Conservation (phyloP, 1,140 invertebrate species). For the Microplitis demolitor region DNA sequence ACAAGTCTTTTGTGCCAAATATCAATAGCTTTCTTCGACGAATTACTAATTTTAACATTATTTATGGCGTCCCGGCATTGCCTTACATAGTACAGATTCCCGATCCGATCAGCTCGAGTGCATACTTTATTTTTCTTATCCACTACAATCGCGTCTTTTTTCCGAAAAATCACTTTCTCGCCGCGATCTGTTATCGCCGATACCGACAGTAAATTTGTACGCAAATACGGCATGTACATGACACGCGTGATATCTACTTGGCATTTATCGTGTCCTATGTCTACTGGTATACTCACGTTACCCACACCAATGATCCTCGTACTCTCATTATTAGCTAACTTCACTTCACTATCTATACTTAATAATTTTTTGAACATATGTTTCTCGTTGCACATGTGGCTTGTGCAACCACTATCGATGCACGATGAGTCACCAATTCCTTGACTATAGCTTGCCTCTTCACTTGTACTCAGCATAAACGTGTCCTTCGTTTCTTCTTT, state of each 20-base stretch:
- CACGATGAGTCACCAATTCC: conserved; percentile 17
- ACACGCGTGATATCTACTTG: conserved; percentile 24
- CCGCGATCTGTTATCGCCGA: conserved; percentile 21
- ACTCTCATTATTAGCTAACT: conserved; percentile 20
- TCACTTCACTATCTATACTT: conserved; percentile 11
- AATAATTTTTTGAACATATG: conserved; percentile 17
- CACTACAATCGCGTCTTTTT: conserved; percentile 19
- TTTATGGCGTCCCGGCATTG: neutral
- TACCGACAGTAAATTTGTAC: conserved; percentile 30
- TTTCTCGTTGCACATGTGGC: conserved; percentile 26
- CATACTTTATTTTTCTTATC: conserved; percentile 4
- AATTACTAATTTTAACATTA: neutral
- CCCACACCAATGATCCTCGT: conserved; percentile 23
- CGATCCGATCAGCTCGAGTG: conserved; percentile 12
- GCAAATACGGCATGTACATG: conserved; percentile 26
- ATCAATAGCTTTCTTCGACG: neutral
- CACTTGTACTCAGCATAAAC: conserved; percentile 10
- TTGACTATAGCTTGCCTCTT: conserved; percentile 10
- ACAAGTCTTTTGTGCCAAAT: conserved; percentile 25
- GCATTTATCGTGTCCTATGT: conserved; percentile 3
- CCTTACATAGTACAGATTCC: conserved; percentile 26
- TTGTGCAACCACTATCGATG: conserved; percentile 26
- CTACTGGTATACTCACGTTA: conserved; percentile 17
- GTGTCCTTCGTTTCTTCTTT: neutral
- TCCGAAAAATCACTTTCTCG: conserved; percentile 21